phyloP scores from a whole-genome alignment of 53 echinoderm and acorn worm genomes.

The Patiria pectinifera region DNA sequence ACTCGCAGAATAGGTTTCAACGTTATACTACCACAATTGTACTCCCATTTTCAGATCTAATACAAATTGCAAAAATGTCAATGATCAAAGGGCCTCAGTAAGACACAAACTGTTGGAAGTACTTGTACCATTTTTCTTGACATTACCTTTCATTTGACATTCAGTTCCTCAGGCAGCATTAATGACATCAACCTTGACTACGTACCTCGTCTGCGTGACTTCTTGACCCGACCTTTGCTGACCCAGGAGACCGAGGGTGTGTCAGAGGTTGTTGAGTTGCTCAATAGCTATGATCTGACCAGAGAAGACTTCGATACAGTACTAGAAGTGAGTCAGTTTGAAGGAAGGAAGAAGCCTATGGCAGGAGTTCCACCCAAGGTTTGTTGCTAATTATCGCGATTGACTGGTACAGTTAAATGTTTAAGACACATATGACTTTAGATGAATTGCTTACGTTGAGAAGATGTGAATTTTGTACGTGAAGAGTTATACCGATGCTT shows the following conservation, averaged over 20 bases:
- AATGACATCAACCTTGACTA: constrained; percentile 82
- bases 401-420: background rate
- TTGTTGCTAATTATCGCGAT: background rate
- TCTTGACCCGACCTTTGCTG: constrained; percentile 82
- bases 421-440: background rate
- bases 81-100: too few relatives aligned
- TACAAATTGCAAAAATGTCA: too few relatives aligned
- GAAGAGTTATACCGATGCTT: background rate
- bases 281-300: constrained; percentile 87
- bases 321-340: constrained; percentile 88
- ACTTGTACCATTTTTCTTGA: background rate
- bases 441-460: background rate
- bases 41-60: too few relatives aligned
- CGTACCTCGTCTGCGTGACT: constrained; percentile 75
- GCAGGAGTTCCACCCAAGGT: constrained; percentile 84
- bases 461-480: too few relatives aligned
- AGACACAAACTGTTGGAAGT: too few relatives aligned
- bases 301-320: constrained; percentile 92
- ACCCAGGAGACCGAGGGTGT: constrained; percentile 81
- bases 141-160: background rate
- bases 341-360: constrained; percentile 82
- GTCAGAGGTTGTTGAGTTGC: constrained; percentile 76
- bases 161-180: constrained; percentile 71
- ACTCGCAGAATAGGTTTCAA: too few relatives aligned
- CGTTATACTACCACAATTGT: too few relatives aligned